Conservation (phyloP, 2,888 invertebrate species). For the Seira musarum region DNA sequence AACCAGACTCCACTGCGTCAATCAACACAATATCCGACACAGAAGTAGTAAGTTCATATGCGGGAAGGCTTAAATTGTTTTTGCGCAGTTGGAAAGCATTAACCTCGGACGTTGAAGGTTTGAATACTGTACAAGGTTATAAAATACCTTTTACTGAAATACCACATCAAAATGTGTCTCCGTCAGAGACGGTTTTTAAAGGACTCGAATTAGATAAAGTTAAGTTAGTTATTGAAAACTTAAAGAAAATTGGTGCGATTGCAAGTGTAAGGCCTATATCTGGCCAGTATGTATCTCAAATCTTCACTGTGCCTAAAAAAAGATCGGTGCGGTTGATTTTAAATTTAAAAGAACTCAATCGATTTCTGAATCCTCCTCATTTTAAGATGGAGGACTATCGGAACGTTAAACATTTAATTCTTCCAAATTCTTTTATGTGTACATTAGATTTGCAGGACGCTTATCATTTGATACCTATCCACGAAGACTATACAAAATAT, state of each 20-base stretch:
- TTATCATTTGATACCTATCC: conserved; percentile 39
- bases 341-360: conserved; percentile 51
- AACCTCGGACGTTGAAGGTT: conserved; percentile 3
- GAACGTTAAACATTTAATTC: conserved; percentile 30
- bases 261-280: too few species aligned
- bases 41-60: too few species aligned
- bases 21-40: background rate
- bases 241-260: too few species aligned
- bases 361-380: conserved; percentile 40
- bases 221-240: too few species aligned
- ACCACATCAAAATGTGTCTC: background rate
- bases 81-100: conserved; percentile 12
- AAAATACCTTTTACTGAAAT: background rate
- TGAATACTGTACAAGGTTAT: conserved; percentile 27
- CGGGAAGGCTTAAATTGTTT: conserved; percentile 18
- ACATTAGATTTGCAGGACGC: conserved; percentile 52
- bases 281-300: conserved; percentile 31
- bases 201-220: background rate
- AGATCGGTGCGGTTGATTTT: conserved; percentile 42
- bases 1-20: background rate
- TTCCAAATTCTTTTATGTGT: conserved; percentile 7
- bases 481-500: conserved; percentile 23
- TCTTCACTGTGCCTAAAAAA: conserved; percentile 50
- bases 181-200: background rate
- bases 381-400: conserved; percentile 56